Base-by-base conservation (phyloP, 1,140 invertebrate species). In the Hypothenemus hampei region DNA sequence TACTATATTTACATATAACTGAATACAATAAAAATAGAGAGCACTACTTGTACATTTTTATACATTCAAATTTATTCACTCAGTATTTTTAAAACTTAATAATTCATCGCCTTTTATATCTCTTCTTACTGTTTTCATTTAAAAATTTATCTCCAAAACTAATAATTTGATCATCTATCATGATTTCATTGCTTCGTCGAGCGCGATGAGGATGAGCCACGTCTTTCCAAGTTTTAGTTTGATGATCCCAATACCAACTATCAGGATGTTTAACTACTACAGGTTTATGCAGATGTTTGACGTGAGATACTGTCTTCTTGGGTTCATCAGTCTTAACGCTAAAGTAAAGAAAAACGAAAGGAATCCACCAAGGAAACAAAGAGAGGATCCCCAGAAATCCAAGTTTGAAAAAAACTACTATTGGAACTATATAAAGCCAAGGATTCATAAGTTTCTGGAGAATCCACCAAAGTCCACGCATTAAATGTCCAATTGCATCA, bases 361-460 rank as follows among this genome's bases (percentile, higher is more conserved):
- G 68, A n/a, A 69, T 61, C 68, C 68, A 70, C 68, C 68, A 70
- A n/a, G 68, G 68, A 52, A 65, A 71, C 23, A 71, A 41, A 5
- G 60, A 44, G 10, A 70, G n/a, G 7, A 69, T 59, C 13, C 50
- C 43, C 19, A 60, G 44, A 29, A 67, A 70, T 19, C 59, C 66
- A 16, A 65, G 18, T 24, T 49, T 45, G 33, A 65, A 70, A 44
- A 65, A 68, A 16, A 68, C 13, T 2, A 33, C 46, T 6, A 61
- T 60, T 2, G 66, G 66, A 21, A 68, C 47, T 3, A 68, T 44
- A 50, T 68, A 68, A 21, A 68, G 46, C 44, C 63, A 68, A 2
- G 66, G 66, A 53, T 66, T 66, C 36, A 55, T 57, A 7, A 68
- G 51, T 37, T 62, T 64, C 15, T 52, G 35, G 1, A 69, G 43